These are phyloP conservation scores for Opisthocomus hoazin DNA, from an alignment of 2,113 vertebrate species.

Conservation along the genomic window DNA sequence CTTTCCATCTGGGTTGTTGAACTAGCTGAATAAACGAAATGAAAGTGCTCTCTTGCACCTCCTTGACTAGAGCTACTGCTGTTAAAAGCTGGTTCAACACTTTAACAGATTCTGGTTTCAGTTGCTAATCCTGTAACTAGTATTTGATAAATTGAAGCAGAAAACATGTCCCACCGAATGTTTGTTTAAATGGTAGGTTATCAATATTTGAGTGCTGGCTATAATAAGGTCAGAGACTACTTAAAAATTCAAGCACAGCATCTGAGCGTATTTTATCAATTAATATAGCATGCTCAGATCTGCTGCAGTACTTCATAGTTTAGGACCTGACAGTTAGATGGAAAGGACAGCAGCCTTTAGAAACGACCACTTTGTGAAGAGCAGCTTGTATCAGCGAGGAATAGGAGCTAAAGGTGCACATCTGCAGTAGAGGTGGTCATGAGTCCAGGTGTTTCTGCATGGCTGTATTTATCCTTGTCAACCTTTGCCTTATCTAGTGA, in stretches of 20 bases:
- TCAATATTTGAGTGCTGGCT: background rate
- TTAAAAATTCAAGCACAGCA: background rate
- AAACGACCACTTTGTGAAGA: background rate
- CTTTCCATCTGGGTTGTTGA: background rate
- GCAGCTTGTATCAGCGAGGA: background rate
- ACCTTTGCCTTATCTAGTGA: background rate
- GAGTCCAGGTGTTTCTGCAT: too few species aligned
- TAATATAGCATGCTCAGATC: background rate
- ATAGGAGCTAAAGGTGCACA: background rate
- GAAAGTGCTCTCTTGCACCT: background rate
- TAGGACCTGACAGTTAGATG: background rate
- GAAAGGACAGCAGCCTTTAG: background rate
- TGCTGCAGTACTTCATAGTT: background rate
- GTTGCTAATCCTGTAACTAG: background rate
- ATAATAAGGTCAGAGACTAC: background rate
- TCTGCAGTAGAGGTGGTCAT: background rate
- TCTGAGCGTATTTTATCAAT: background rate
- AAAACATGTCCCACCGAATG: background rate
- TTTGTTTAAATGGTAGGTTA: background rate
- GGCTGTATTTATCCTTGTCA: background rate
- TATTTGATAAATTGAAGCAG: background rate
- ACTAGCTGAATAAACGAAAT: background rate
- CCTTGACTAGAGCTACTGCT: background rate
- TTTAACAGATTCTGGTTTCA: background rate
- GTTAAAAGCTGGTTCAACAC: background rate